Base-by-base conservation (phyloP, 2,888 invertebrate species). In the Sinhomidia bicolor region DNA sequence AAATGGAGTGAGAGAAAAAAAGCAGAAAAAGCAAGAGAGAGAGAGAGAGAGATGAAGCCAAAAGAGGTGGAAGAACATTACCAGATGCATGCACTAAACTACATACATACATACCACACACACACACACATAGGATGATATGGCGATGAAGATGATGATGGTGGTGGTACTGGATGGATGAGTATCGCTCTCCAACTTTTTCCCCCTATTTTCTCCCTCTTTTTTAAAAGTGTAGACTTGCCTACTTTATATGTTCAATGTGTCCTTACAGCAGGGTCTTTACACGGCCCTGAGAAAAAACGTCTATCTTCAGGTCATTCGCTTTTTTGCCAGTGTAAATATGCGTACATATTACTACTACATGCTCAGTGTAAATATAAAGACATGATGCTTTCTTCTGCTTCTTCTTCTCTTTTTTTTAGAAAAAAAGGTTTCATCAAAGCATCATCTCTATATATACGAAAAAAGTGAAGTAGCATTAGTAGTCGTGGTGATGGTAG, bases 301-400 rank as follows among this genome's bases (percentile, higher is more conserved):
- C 44, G 29, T 76, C 32, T 68, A 88, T 78, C 88, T 88, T 71
- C 76, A 88, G 88, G 88, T 88, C 88, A 88, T 88, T 88, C 88
- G 32, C 83, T 88, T 88, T 78, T 79, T 57, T 51, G 81, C 29
- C n/a, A 44, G 62, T 79, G 79, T 60, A 41, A 36, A 71, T 71
- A 47, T 76, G 65, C 83, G 54, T 71, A 54, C 83, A 68, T 82
- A 14, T 51, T 51, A 47, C 68, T 36, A 17, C 62, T 12, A 32
- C 32, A 9, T 5, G 17, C 10, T 7, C 29, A 62, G 62, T n/a
- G 36, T 17, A 17, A 65, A 17, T 9, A 2, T 23, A 26, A 17
- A 65, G n/a, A 14, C 32, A 65, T 20, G 36, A 65, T 65, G 65
- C 65, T 65, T 65, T n/a, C 26, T 62, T 29, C 62, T 23, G 20